Evolutionary conservation across 2,888 invertebrate genomes (phyloP).

Genomic region (Taphrorychus bicolor): DNA sequence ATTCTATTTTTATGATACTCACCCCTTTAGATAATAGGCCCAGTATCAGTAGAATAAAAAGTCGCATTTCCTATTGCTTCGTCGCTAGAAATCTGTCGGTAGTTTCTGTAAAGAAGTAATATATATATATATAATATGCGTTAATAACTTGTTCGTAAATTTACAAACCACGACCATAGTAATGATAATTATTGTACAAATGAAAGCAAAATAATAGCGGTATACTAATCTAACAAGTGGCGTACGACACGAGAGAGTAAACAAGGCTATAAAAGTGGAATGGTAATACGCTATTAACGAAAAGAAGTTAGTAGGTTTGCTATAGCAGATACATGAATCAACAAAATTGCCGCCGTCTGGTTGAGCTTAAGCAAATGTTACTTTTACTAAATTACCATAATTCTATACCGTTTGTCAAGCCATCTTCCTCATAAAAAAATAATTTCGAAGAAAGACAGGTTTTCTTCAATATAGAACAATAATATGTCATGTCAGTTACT

Average conservation of each 20-base stretch:
- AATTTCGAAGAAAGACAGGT: background rate
- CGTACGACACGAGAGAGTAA: background rate
- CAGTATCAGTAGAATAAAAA: conserved; percentile 59
- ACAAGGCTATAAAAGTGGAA: background rate
- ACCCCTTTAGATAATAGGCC: conserved; percentile 63
- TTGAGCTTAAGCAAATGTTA: background rate
- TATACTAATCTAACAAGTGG: conserved; percentile 4
- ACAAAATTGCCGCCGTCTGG: background rate
- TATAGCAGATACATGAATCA: background rate
- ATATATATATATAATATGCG: no score
- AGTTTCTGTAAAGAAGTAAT: conserved; percentile 12
- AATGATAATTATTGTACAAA: background rate
- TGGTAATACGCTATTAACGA: background rate
- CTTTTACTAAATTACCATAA: background rate
- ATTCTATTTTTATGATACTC: conserved; percentile 54
- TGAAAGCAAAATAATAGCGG: background rate
- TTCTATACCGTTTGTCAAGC: background rate
- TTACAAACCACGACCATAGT: no score
- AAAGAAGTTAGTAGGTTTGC: conserved; percentile 6
- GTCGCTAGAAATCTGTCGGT: no score
- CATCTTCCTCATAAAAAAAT: background rate
- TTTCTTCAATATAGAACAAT: background rate
- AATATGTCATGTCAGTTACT: background rate
- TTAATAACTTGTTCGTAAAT: no score
- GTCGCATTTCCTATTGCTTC: conserved; percentile 59